Conservation (phyloP, 1,140 invertebrate genomes). For the silkworm (Bombyx mori) region DNA sequence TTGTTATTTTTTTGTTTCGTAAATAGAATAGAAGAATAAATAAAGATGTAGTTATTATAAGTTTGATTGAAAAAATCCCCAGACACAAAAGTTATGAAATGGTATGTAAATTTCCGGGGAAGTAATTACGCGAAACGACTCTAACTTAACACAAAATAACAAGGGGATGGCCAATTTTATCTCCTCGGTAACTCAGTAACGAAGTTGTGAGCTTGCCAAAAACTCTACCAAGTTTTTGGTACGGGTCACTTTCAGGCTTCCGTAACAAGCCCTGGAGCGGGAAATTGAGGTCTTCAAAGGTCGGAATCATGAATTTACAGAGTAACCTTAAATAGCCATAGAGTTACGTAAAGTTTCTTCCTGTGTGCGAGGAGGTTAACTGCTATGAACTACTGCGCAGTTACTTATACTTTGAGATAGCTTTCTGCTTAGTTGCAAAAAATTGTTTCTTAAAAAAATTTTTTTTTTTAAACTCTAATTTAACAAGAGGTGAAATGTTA, state of each 20-base stretch:
- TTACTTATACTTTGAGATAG: too few species aligned
- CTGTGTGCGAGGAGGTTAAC: neutral
- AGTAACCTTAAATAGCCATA: neutral
- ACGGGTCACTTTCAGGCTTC: conserved; percentile 2
- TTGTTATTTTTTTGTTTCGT: too few species aligned
- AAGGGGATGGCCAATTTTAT: conserved; percentile 9
- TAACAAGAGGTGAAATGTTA: too few species aligned
- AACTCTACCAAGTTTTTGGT: neutral
- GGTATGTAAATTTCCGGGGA: too few species aligned
- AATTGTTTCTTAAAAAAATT: too few species aligned
- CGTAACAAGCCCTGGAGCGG: conserved; percentile 8
- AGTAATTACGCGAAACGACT: too few species aligned
- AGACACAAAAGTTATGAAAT: too few species aligned
- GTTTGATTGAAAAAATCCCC: too few species aligned
- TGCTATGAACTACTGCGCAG: neutral
- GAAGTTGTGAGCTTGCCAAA: neutral
- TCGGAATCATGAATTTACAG: conserved; percentile 11
- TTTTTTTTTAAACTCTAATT: too few species aligned
- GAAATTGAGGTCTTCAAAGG: conserved; percentile 9
- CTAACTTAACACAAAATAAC: conserved; percentile 7
- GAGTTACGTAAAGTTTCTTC: neutral
- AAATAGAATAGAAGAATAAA: too few species aligned
- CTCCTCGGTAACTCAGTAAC: conserved; percentile 2
- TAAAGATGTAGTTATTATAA: too few species aligned
- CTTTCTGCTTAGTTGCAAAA: too few species aligned